Conservation (phyloP, 2,113 vertebrate genomes). For the Panthera uncia region DNA sequence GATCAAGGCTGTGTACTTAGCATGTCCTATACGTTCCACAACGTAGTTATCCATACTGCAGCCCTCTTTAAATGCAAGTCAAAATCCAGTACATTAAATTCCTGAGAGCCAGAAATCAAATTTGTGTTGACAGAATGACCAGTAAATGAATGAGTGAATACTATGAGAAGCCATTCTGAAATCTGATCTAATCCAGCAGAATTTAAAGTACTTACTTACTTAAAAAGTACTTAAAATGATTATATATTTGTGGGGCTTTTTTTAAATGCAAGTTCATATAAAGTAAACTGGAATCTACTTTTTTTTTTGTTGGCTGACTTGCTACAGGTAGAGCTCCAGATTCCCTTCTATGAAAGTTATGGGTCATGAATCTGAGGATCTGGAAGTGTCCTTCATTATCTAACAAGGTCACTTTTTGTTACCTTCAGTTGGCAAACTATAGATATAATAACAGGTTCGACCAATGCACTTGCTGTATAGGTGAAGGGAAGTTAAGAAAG, state of each 20-base stretch:
- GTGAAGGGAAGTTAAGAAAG: not conserved
- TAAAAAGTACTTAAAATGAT: not conserved
- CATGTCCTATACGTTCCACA: not conserved
- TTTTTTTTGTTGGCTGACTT: not conserved
- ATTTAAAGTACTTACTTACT: not conserved
- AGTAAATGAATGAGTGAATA: not conserved
- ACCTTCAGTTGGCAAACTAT: not conserved
- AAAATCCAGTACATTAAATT: not conserved
- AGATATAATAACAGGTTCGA: not conserved
- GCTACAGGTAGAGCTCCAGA: not conserved
- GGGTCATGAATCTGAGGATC: not conserved
- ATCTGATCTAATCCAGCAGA: not conserved
- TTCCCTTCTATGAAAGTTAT: not conserved
- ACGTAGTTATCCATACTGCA: not conserved
- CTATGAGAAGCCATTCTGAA: not conserved
- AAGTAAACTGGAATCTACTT: not conserved
- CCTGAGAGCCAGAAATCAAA: constrained; percentile 11
- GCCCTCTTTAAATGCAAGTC: not conserved
- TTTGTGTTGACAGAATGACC: not conserved
- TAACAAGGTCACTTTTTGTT: not conserved
- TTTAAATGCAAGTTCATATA: not conserved
- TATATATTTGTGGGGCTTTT: not conserved
- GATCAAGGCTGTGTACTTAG: not conserved
- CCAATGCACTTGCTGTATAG: not conserved
- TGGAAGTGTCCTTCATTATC: not conserved